Conservation (phyloP, 1,140 invertebrate species). For the Adoxophyes honmai region DNA sequence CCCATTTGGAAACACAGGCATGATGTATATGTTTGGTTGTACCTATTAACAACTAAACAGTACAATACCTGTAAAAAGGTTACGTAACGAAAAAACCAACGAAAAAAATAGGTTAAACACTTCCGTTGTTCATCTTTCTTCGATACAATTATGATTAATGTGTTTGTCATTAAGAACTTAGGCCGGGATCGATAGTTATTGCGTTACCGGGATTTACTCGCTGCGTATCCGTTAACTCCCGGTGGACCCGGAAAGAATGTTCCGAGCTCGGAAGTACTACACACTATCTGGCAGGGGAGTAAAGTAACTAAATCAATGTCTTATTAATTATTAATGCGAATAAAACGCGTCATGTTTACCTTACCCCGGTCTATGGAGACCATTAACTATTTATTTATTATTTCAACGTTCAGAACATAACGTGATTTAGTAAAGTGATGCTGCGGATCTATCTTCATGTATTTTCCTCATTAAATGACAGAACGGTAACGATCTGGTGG, state of each 20-base stretch:
- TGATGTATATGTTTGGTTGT: no score
- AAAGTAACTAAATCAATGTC: constrained; percentile 3
- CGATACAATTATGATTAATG: no score
- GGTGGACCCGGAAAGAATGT: neutral
- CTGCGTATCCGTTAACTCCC: neutral
- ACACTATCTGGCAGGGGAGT: neutral
- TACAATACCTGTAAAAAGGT: no score
- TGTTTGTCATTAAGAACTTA: neutral
- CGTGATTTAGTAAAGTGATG: constrained; percentile 14
- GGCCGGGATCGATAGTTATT: neutral
- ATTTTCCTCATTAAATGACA: no score
- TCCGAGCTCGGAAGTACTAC: neutral
- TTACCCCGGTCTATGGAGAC: no score
- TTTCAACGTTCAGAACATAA: constrained; percentile 24
- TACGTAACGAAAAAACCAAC: no score
- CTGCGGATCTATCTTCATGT: neutral
- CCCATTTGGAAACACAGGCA: no score
- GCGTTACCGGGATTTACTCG: neutral
- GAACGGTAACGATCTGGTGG: no score
- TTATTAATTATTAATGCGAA: constrained; percentile 4
- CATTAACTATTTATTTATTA: no score
- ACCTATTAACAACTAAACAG: no score
- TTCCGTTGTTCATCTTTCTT: no score
- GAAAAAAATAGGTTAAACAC: no score
- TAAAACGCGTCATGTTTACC: constrained; percentile 2